phyloP scores from a whole-genome alignment of 2,113 vertebrate genomes.

The Tenebrosternarchus preto region DNA sequence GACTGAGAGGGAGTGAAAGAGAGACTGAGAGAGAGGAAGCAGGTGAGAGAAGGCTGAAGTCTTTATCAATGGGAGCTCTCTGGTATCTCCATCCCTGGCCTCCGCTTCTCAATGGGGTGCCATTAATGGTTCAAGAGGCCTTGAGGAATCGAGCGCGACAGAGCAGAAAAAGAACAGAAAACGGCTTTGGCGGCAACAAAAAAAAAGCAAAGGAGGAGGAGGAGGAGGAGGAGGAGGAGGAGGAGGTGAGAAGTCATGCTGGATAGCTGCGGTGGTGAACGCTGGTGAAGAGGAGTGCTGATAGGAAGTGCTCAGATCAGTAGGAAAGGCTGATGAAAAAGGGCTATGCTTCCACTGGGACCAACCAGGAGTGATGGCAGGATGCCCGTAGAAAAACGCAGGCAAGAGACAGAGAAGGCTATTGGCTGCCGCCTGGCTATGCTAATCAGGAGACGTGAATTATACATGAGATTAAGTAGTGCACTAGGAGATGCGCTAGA shows the following conservation, averaged over 20 bases:
- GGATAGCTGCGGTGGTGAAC: background rate
- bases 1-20: background rate
- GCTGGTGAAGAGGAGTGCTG: conserved; percentile 22
- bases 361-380: background rate
- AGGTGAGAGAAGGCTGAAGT: conserved; percentile 40
- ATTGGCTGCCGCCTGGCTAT: conserved; percentile 47
- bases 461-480: conserved; percentile 71
- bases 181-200: conserved; percentile 51
- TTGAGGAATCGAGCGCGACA: conserved; percentile 76
- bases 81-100: conserved; percentile 60
- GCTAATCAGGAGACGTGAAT: conserved; percentile 68
- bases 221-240: conserved; percentile 33
- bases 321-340: background rate
- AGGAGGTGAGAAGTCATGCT: conserved; percentile 49
- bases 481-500: conserved; percentile 53
- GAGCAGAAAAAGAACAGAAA: conserved; percentile 75
- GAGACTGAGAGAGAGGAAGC: background rate
- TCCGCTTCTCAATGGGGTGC: conserved; percentile 65
- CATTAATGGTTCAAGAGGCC: conserved; percentile 74
- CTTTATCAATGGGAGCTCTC: conserved; percentile 65
- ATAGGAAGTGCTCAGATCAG: background rate
- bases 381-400: conserved; percentile 11
- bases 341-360: background rate
- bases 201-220: background rate
- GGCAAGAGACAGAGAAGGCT: conserved; percentile 28